Evolutionary conservation across 2,113 vertebrate species (phyloP).

Genomic region (Heterotilapia buettikoferi): DNA sequence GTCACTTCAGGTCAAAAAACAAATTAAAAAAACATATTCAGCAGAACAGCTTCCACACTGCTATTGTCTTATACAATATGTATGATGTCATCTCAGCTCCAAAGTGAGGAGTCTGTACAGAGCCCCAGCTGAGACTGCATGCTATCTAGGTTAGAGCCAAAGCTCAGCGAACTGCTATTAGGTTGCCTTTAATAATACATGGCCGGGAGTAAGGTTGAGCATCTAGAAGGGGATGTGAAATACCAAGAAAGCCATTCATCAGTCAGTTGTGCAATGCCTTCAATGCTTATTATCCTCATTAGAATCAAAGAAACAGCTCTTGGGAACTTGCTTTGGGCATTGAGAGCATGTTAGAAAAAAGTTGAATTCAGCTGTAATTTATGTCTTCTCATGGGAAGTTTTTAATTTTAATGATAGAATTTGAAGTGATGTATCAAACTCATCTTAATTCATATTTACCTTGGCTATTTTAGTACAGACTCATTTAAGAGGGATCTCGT

Average conservation of each 20-base stretch:
- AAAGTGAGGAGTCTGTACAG: not conserved
- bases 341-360: not conserved
- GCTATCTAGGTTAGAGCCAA: slow-evolving; percentile 32
- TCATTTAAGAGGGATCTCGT: not conserved
- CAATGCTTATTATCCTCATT: slow-evolving; percentile 2
- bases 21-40: not conserved
- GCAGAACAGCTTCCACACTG: not conserved
- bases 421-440: not conserved
- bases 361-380: not conserved
- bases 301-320: not conserved
- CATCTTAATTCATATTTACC: not conserved
- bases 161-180: slow-evolving; percentile 11
- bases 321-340: not conserved
- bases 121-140: not conserved
- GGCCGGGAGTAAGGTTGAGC: not conserved
- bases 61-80: not conserved
- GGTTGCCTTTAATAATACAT: slow-evolving; percentile 42
- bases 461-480: not conserved
- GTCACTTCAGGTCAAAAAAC: not conserved
- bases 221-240: not conserved
- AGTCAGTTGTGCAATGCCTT: not conserved
- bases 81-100: not conserved
- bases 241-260: not conserved
- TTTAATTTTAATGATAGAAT: not conserved
- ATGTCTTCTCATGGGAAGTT: not conserved